Evolutionary conservation across 2,888 invertebrate species (phyloP).

Genomic region (Amphipyra tragopoginis): DNA sequence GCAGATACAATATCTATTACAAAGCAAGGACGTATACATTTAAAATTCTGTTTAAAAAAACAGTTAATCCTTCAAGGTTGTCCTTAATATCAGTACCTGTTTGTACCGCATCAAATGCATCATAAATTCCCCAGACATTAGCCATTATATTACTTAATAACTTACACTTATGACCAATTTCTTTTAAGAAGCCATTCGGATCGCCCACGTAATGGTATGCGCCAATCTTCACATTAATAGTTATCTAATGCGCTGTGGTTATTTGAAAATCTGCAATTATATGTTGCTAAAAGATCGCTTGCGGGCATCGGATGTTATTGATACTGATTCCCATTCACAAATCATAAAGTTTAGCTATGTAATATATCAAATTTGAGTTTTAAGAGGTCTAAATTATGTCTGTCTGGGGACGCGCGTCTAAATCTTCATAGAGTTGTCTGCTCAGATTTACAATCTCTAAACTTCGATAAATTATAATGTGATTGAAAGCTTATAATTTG

Average conservation of each 20-base stretch:
- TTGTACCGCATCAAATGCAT: constrained; percentile 38
- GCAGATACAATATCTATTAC: no score
- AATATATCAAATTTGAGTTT: constrained; percentile 37
- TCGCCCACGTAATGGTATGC: constrained; percentile 54
- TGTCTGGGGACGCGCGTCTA: constrained; percentile 11
- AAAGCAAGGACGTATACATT: no score
- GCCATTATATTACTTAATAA: constrained; percentile 49
- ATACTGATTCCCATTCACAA: constrained; percentile 44
- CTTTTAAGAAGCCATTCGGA: constrained; percentile 48
- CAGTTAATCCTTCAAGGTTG: background rate
- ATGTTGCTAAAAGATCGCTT: constrained; percentile 50
- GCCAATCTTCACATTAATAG: constrained; percentile 49
- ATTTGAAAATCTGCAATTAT: constrained; percentile 53
- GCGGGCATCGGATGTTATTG: constrained; percentile 34
- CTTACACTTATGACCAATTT: constrained; percentile 49
- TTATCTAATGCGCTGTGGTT: constrained; percentile 43
- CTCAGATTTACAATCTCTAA: constrained; percentile 13
- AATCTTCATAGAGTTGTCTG: constrained; percentile 24
- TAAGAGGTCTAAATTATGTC: constrained; percentile 35
- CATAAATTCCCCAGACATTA: constrained; percentile 39
- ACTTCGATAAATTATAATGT: background rate
- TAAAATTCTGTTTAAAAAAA: no score
- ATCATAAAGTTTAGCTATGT: constrained; percentile 29
- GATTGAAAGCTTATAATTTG: constrained; percentile 2
- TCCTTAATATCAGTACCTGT: constrained; percentile 16